These are phyloP conservation scores for Gambusia yucatana DNA, from an alignment of 2,797 vertebrate genomes.

Conservation along the genomic window DNA sequence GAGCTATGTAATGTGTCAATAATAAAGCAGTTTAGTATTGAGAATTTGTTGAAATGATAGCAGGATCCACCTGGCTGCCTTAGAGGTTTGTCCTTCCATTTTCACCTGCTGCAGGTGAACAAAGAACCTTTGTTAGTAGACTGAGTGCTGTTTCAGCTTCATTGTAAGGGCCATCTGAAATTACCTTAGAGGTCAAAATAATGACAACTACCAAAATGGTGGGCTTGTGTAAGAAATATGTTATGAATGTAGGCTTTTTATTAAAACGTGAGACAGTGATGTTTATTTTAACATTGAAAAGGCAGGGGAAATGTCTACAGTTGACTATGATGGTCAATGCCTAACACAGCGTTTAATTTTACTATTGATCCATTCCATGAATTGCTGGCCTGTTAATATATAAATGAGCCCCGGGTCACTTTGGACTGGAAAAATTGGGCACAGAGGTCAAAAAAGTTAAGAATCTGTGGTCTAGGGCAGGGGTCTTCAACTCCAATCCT, in stretches of 20 bases:
- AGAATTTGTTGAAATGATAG: background rate
- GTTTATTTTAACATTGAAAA: background rate
- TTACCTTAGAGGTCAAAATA: constrained; percentile 52
- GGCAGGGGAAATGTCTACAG: background rate
- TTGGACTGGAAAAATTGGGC: no score
- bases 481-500: no score
- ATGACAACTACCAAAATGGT: constrained; percentile 17
- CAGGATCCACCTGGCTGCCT: constrained; percentile 8
- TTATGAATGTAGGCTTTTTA: background rate
- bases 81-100: constrained; percentile 33
- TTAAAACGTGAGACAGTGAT: background rate
- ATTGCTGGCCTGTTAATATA: no score
- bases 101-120: constrained; percentile 62
- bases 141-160: constrained; percentile 48
- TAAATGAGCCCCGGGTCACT: no score
- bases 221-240: background rate
- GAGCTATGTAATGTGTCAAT: no score
- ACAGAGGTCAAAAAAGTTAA: no score
- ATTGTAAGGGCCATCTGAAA: constrained; percentile 58
- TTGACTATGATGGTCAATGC: no score
- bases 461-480: no score
- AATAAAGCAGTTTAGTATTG: no score
- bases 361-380: no score
- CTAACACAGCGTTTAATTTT: no score
- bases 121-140: constrained; percentile 67